phyloP scores from a whole-genome alignment of 1,140 invertebrate species.

The Mizuhopecten yessoensis region DNA sequence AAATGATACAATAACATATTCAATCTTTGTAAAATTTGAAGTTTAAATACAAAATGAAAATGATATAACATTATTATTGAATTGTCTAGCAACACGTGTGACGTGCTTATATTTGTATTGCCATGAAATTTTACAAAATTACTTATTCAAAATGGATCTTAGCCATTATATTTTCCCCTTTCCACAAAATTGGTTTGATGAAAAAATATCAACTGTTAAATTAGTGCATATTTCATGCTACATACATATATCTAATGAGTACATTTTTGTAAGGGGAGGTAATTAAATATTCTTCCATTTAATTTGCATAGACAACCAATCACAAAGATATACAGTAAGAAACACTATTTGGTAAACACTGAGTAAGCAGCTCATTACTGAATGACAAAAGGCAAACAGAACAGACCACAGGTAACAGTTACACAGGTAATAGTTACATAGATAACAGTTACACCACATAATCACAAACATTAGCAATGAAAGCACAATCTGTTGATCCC shows the following conservation, averaged over 20 bases:
- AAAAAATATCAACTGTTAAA: background rate
- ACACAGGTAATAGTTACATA: no score
- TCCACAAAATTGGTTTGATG: no score
- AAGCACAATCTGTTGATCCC: no score
- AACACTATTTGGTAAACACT: background rate
- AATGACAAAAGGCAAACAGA: background rate
- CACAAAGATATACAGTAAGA: background rate
- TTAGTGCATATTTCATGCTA: background rate
- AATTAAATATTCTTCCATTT: background rate
- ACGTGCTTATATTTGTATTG: no score
- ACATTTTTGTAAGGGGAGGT: background rate
- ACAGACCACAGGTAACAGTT: background rate
- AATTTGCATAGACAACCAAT: constrained; percentile 15
- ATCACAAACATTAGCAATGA: background rate
- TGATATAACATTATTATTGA: no score
- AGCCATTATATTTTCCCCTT: no score
- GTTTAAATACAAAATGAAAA: no score
- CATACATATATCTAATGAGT: background rate
- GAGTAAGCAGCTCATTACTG: background rate
- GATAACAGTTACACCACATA: no score
- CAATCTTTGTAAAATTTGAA: no score
- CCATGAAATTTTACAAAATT: background rate
- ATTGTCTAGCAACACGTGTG: no score
- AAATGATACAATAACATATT: no score
- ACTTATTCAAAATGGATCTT: no score